Evolutionary conservation across 2,113 vertebrate species (phyloP).

Genomic region (Aptenodytes patagonicus): DNA sequence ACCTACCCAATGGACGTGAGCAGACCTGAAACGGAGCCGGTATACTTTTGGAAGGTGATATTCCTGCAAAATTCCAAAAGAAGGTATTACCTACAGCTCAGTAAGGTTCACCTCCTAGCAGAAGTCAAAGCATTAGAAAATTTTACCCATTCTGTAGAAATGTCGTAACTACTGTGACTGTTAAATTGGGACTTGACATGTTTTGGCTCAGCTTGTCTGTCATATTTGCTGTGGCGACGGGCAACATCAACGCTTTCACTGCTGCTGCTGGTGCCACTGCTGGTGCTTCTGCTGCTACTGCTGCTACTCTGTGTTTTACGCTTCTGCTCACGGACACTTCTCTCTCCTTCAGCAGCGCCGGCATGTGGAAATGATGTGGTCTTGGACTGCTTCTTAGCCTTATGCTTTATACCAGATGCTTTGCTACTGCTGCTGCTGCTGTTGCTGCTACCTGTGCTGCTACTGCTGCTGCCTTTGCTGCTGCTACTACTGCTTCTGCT

Average conservation of each 20-base stretch:
- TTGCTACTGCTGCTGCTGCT: neutral
- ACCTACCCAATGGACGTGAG: constrained; percentile 16
- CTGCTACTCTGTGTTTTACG: neutral
- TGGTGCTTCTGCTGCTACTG: neutral
- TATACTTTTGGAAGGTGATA: constrained; percentile 24
- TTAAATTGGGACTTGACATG: neutral
- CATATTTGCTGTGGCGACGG: neutral
- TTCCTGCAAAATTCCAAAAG: constrained; percentile 32
- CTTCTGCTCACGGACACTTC: neutral
- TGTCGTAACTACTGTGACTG: neutral
- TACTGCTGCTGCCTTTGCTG: accelerated
- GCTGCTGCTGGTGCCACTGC: neutral
- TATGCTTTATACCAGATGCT: neutral
- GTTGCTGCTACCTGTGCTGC: neutral
- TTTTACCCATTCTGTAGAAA: constrained; percentile 11
- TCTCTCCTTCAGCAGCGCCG: neutral
- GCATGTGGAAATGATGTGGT: neutral
- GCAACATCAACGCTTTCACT: neutral
- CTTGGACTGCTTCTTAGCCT: neutral
- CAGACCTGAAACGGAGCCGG: constrained; percentile 17
- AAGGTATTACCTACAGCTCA: neutral
- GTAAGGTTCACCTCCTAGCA: neutral
- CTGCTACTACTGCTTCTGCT: accelerated
- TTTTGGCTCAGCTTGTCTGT: neutral
- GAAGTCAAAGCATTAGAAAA: neutral